Base-by-base conservation (phyloP, 2,888 invertebrate species). In the Cheiracanthium punctorium region DNA sequence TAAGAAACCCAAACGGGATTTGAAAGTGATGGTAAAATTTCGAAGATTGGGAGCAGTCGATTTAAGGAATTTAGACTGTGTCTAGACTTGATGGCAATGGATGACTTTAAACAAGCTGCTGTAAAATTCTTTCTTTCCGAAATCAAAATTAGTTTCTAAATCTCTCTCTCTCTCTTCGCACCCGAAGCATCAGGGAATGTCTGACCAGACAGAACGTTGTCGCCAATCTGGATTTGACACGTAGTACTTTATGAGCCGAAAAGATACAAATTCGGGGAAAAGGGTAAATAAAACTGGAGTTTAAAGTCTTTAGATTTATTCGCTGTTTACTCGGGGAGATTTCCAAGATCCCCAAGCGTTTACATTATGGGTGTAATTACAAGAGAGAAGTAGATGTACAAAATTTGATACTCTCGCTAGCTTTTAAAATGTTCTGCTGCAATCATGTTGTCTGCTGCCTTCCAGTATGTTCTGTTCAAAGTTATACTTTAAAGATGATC, bases 101-200 rank as follows among this genome's bases (percentile, higher is more conserved):
- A 58, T 58, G 58, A 24, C 24, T 58, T 58, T 58, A 58, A 58
- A 58, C 24, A 58, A 58, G 24, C 5, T 24, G 1, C 24, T n/a
- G 58, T 58, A 24, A 24, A 48, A 58, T 58, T 7, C 24, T 58
- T 58, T 58, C 17, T 24, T 17, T 48, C 24, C 24, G 12, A n/a
- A 58, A 58, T 58, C 58, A 58, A 58, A 58, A 58, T 58, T 58
- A 58, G 58, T 58, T 58, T 58, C 58, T 58, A 58, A 58, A 58
- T n/a, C 58, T n/a, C n/a, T n/a, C 24, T 24, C 58, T 24, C 48
- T 58, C 58, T 4, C 24, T 24, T 24, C n/a, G n/a, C n/a, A n/a
- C n/a, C n/a, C n/a, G n/a, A 58, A 58, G 58, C 12, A 58, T 5
- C 24, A 2, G 24, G 24, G 58, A 24, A 24, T 24, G 24, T 58